Evolutionary conservation across 1,140 invertebrate genomes (phyloP).

Genomic region (Drosophila neocordata): DNA sequence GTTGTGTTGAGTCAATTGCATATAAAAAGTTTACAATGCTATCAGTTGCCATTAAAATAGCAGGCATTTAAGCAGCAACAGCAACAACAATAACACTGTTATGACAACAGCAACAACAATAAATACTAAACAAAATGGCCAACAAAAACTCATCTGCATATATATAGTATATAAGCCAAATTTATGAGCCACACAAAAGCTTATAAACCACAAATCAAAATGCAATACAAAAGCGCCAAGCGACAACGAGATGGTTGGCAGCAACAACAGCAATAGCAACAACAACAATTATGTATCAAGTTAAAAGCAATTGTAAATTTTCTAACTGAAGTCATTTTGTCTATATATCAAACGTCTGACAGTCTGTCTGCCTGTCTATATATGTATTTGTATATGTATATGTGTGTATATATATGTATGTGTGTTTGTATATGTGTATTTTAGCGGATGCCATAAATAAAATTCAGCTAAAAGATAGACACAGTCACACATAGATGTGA

Average conservation of each 20-base stretch:
- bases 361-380: conserved; percentile 24
- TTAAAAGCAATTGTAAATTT: conserved; percentile 78
- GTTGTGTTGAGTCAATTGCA: conserved; percentile 41
- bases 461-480: conserved; percentile 75
- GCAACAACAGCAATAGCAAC: conserved; percentile 32
- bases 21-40: conserved; percentile 18
- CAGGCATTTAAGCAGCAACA: background rate
- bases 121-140: conserved; percentile 44
- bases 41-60: conserved; percentile 18
- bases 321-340: conserved; percentile 77
- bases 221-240: conserved; percentile 70
- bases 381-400: background rate
- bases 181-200: conserved; percentile 72
- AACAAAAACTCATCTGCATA: conserved; percentile 16
- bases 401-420: background rate
- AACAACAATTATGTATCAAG: conserved; percentile 73
- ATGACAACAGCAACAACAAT: conserved; percentile 7
- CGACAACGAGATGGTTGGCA: conserved; percentile 7
- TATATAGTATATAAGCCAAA: conserved; percentile 57
- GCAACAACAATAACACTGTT: conserved; percentile 14
- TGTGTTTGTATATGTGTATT: conserved; percentile 49
- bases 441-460: conserved; percentile 79
- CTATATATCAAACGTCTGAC: conserved; percentile 74
- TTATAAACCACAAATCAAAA: conserved; percentile 77
- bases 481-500: conserved; percentile 22